A percentile compares a stretch with the other conserved stretches of the same genome.
Evolutionary conservation across 2,888 invertebrate genomes (phyloP).

Genomic region (Trissolcus brochymenae): DNA sequence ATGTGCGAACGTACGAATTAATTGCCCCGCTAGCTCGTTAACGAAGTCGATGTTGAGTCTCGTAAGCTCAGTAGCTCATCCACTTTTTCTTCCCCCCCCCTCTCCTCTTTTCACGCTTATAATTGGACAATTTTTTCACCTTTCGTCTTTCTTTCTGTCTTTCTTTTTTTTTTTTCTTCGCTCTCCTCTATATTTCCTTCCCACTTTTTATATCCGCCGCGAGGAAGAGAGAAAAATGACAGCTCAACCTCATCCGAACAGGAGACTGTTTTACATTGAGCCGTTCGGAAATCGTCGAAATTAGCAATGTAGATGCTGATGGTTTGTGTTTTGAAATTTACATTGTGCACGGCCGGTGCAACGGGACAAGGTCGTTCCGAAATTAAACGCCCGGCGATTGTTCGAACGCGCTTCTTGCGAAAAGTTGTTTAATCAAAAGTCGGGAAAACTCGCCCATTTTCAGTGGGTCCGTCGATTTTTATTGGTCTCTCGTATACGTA

Average conservation of each 20-base stretch:
- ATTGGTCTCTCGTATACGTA: no score
- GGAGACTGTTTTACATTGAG: conserved; percentile 9
- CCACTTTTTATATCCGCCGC: neutral
- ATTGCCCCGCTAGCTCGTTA: conserved; percentile 57
- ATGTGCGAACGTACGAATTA: conserved; percentile 59
- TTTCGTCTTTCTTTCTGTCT: no score
- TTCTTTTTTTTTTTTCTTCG: neutral
- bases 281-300: conserved; percentile 4
- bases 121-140: conserved; percentile 39
- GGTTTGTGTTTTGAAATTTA: conserved; percentile 31
- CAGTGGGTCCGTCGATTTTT: no score
- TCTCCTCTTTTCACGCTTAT: conserved; percentile 16
- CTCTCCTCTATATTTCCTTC: neutral
- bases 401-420: conserved; percentile 10
- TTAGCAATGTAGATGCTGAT: conserved; percentile 24
- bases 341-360: conserved; percentile 14
- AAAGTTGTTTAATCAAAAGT: conserved; percentile 5
- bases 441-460: neutral
- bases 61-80: conserved; percentile 33
- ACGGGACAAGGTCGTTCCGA: conserved; percentile 20
- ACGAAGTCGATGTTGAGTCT: conserved; percentile 48
- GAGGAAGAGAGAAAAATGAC: neutral
- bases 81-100: conserved; percentile 27
- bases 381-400: conserved; percentile 12
- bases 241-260: neutral